A percentile compares a stretch with the other conserved stretches of the same genome.
These are phyloP conservation scores for Ophonus ardosiacus DNA, from an alignment of 2,888 invertebrate species.

Conservation along the genomic window DNA sequence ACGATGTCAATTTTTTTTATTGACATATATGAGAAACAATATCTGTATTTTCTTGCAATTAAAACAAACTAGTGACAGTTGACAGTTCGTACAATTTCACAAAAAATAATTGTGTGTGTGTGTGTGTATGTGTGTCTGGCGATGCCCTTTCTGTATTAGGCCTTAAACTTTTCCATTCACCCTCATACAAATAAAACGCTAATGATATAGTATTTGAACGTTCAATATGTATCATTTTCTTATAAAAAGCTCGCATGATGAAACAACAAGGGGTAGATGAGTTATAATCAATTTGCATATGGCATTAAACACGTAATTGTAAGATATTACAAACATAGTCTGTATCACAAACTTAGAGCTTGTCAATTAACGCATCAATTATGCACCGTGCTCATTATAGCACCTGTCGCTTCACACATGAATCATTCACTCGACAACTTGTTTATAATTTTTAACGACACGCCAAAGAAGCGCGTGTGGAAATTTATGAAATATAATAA, in stretches of 20 bases:
- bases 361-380: slow-evolving; percentile 40
- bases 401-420: slow-evolving; percentile 18
- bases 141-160: too few species aligned
- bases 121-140: too few species aligned
- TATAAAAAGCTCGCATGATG: slow-evolving; percentile 9
- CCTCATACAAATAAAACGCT: too few species aligned
- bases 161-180: too few species aligned
- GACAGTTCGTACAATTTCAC: too few species aligned
- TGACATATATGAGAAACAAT: too few species aligned
- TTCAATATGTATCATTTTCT: too few species aligned
- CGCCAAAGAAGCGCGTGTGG: background rate
- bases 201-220: too few species aligned
- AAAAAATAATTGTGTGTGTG: too few species aligned
- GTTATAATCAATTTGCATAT: slow-evolving; percentile 20
- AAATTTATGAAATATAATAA: background rate
- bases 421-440: slow-evolving; percentile 29
- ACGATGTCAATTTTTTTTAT: too few species aligned
- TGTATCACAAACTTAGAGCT: background rate
- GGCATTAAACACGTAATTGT: slow-evolving; percentile 21
- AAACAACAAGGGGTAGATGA: background rate
- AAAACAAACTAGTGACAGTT: too few species aligned
- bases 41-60: too few species aligned
- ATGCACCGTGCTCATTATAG: slow-evolving; percentile 15
- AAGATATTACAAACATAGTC: slow-evolving; percentile 19
- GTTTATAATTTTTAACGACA: slow-evolving; percentile 9